Evolutionary conservation across 2,797 vertebrate genomes (phyloP).

Genomic region (Scarus forsteni): DNA sequence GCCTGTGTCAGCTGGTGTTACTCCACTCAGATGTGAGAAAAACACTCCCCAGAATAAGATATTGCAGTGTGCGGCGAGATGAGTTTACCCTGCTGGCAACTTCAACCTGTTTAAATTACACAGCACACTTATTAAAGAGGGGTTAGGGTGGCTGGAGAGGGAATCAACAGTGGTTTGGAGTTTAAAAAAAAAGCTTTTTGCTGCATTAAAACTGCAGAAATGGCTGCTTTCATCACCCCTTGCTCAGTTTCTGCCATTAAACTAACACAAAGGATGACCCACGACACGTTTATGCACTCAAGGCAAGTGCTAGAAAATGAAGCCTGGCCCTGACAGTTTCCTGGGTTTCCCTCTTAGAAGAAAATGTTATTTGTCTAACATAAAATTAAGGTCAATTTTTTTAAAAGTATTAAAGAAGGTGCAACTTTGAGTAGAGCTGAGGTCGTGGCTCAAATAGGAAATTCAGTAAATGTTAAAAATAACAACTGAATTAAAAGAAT

Average conservation of each 20-base stretch:
- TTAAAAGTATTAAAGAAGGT: too few species aligned
- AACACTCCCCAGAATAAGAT: slow-evolving; percentile 69
- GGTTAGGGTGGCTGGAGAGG: slow-evolving; percentile 3
- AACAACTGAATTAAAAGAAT: too few species aligned
- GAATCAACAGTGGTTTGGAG: slow-evolving; percentile 15
- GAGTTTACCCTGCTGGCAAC: slow-evolving; percentile 57
- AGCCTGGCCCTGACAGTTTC: too few species aligned
- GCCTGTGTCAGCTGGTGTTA: slow-evolving; percentile 72
- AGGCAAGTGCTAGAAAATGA: too few species aligned
- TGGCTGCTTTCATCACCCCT: background rate
- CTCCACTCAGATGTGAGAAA: slow-evolving; percentile 67
- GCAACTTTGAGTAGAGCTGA: too few species aligned
- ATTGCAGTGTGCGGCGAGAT: slow-evolving; percentile 49
- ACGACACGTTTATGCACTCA: too few species aligned
- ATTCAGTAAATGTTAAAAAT: too few species aligned
- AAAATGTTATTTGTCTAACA: too few species aligned
- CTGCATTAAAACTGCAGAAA: background rate
- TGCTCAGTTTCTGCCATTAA: background rate
- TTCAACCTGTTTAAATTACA: slow-evolving; percentile 34
- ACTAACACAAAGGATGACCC: too few species aligned
- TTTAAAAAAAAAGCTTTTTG: background rate
- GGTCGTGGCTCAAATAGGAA: too few species aligned
- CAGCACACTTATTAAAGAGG: slow-evolving; percentile 13
- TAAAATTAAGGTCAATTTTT: too few species aligned
- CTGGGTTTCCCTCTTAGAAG: too few species aligned